Percentiles rank a stretch among this genome's conserved stretches.
These are phyloP conservation scores for Dynastes maya DNA, from an alignment of 2,888 invertebrate species.

Conservation along the genomic window DNA sequence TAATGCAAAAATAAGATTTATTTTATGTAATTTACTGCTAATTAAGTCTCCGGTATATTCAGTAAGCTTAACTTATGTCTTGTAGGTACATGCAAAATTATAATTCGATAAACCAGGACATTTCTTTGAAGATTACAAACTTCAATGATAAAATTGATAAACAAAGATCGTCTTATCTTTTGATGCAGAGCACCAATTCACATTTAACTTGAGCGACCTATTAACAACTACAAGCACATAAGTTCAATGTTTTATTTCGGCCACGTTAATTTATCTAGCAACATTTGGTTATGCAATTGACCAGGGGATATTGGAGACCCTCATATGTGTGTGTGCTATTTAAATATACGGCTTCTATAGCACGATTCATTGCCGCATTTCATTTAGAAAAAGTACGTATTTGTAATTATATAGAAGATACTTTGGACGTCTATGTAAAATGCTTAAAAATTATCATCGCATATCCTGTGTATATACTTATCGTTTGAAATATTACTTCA, in stretches of 20 bases:
- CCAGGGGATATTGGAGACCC: background rate
- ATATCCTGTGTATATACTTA: background rate
- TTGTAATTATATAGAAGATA: too few relatives aligned
- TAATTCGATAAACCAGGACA: background rate
- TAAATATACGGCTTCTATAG: background rate
- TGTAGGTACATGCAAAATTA: background rate
- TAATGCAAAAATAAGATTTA: too few relatives aligned
- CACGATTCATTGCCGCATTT: background rate
- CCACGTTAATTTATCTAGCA: conserved; percentile 26
- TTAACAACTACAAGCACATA: conserved; percentile 24
- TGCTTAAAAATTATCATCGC: background rate
- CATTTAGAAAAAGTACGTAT: too few relatives aligned
- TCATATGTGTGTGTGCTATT: background rate
- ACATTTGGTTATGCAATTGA: conserved; percentile 33
- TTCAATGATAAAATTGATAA: background rate
- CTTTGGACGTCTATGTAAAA: background rate
- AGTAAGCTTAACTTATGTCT: too few relatives aligned
- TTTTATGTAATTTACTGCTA: too few relatives aligned
- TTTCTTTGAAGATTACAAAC: background rate
- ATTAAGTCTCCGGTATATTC: too few relatives aligned
- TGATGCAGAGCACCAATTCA: background rate
- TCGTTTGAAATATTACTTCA: background rate
- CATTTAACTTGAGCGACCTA: conserved; percentile 29
- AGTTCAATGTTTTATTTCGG: conserved; percentile 25
- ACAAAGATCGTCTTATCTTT: background rate